Evolutionary conservation across 2,888 invertebrate species (phyloP).

Genomic region (Diarsia rubi): DNA sequence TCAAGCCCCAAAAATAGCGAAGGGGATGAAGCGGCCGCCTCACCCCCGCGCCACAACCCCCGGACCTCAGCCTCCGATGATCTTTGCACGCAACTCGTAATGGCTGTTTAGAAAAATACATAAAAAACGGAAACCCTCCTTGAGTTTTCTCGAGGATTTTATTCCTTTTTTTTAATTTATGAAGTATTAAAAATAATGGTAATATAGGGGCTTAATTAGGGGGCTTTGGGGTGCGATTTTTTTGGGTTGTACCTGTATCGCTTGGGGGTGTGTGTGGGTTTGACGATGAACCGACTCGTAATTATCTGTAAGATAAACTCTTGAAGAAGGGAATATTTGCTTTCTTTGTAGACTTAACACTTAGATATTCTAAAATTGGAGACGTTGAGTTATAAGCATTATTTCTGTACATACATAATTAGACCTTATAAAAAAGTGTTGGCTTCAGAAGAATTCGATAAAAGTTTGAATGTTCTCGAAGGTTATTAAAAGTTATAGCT

Average conservation of each 20-base stretch:
- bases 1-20: slow-evolving; percentile 89
- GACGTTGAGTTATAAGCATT: neutral
- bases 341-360: neutral
- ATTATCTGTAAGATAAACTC: slow-evolving; percentile 15
- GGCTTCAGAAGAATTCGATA: neutral
- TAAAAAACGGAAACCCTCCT: slow-evolving; percentile 73
- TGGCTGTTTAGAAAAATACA: slow-evolving; percentile 83
- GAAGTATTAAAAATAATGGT: slow-evolving; percentile 52
- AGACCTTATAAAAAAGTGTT: neutral
- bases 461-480: neutral
- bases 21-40: slow-evolving; percentile 78
- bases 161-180: slow-evolving; percentile 70
- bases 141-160: slow-evolving; percentile 70
- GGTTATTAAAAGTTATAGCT: neutral
- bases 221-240: slow-evolving; percentile 22
- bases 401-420: too few species aligned
- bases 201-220: slow-evolving; percentile 55
- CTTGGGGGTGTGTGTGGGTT: slow-evolving; percentile 14
- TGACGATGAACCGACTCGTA: neutral
- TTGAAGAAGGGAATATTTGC: neutral
- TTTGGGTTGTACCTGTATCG: slow-evolving; percentile 17
- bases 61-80: slow-evolving; percentile 80
- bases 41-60: slow-evolving; percentile 64
- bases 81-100: slow-evolving; percentile 82
- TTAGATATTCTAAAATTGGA: neutral